Evolutionary conservation across 2,113 vertebrate genomes (phyloP), one percentile per base, ranked within the genome.

Genomic region (Varanus salvator): DNA sequence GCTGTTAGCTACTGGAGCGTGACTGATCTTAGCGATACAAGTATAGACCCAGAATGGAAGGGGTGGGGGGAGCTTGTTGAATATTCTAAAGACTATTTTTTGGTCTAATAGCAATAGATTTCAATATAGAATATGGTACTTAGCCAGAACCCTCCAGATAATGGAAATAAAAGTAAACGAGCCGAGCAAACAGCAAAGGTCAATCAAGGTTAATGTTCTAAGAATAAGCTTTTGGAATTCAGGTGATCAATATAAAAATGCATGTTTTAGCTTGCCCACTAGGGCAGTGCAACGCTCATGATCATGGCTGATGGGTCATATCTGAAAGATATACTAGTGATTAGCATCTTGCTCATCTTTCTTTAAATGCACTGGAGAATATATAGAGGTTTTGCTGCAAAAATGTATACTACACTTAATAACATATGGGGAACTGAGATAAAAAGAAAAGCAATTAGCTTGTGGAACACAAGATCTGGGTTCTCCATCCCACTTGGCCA

Each of bases 81-180:
- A 34, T 93, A 93, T 69, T 87, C 27, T 1, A 90, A 89, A 1
- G 34, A 1, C 23, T 21, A 11, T 72, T 7, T 85, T 92, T 85
- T 25, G 80, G n/a, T 90, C 52, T 31, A 44, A 78, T 86, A 82
- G 90, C 76, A 8, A 19, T 72, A 71, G 1, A 82, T 87, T 93
- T 87, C 54, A n/a, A 9, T 77, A 57, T 3, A 17, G 6, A 85
- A 23, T 44, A 34, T 4, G 11, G 80, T 81, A 64, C 8, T 64
- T 7, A 91, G 44, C 0, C 66, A 75, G 1, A 64, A 76, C 14
- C 84, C 64, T 44, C 91, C 88, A 77, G 80, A 74, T 1, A 90
- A 38, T 27, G 12, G 92, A 69, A 84, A 60, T 5, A 78, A 78
- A 72, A 8, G 19, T 64, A 72, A 84, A 74, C 8, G 77, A 6